Base-by-base conservation (phyloP, 35 echinoderm and acorn worm genomes). In the Heliocidaris tuberculata region DNA sequence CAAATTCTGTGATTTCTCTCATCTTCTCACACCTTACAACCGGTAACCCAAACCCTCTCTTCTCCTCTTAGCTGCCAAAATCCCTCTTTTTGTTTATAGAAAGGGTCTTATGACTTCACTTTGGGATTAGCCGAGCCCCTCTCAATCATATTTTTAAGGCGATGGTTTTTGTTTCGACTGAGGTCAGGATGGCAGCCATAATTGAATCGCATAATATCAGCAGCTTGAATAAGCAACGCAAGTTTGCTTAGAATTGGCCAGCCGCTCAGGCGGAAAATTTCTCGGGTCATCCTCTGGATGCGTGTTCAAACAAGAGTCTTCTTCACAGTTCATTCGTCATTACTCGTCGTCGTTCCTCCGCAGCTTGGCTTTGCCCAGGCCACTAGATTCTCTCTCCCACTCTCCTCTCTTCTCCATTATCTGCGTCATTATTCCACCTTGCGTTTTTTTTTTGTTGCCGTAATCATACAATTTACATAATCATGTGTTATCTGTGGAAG, bases 391-490 rank as follows among this genome's bases (percentile, higher is more conserved):
- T 49, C 91, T 59, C 91, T 59, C 30, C 50, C 91, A 48, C 91
- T 93, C 31, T 89, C 87, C 87, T 89, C 87, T 93, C 91, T 56
- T 59, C n/a, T 30, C 91, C 19, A 93, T 93, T 93, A 93, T 93
- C 50, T 31, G 19, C 50, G 4, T 93, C 91, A 93, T 93, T 93
- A 93, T 59, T 50, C 91, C 91, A 93, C 50, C 91, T 93, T 50
- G 17, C 50, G 47, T 93, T 93, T 59, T 93, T 89, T 89, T 89
- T 31, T 42, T 89, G 31, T 93, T 48, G 50, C 48, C 91, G 50
- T 93, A 59, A 93, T 93, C 91, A 93, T 93, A 93, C 91, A 93
- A 93, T 93, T 93, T 93, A 59, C 91, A 93, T 93, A 93, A 93
- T 93, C 91, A 93, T 93, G 91, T 93, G 50, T 54, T 54, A 29